Base-by-base conservation (phyloP, 92 coral and sea anemone genomes). In the Hydrozoanthus gracilis region DNA sequence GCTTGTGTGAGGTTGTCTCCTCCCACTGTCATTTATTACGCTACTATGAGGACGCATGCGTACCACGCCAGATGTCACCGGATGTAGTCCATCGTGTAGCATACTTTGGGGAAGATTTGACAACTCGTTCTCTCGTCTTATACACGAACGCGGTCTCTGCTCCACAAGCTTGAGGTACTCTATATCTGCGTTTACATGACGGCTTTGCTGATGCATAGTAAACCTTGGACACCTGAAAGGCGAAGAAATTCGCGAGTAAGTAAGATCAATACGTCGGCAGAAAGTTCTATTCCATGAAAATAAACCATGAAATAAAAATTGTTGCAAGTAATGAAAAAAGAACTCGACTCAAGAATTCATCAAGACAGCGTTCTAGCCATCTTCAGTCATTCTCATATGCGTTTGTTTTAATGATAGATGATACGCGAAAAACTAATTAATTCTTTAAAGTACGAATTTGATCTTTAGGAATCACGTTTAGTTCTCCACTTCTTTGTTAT, bases 191-290 rank as follows among this genome's bases (percentile, higher is more conserved):
- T 27, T 76, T 0, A 56, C 66, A 13, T 70, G 69, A 16, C 76
- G 80, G 4, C 91, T 90, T 84, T 90, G 90, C 60, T 93, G 96
- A 64, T 94, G 98, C 91, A 97, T 91, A 9, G 95, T 97, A 50
- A 97, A 97, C 27, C 99, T 92, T 18, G 98, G 94, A 80, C 98
- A 95, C 99, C 99, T 97, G 82, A 47, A 7, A 52, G 6, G 49
- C 46, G 13, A 76, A 76, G 46, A 13, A 17, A 67, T 20, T 17
- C 35, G 69, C 18, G 35, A 3, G 9, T 7, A 61, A 61, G 4
- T 3, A 61, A 61, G 39, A 27, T 27, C 39, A 27, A 27, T 27
- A 27, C 39, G 2, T 27, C 39, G 39, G 39, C 39, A 27, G 39
- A 27, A 27, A 27, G 39, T 27, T 27, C 39, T 27, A 27, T 27